Percentiles rank a stretch among this genome's conserved stretches.
Evolutionary conservation across 2,797 vertebrate species (phyloP).

Genomic region (Tiaroga cobitis): DNA sequence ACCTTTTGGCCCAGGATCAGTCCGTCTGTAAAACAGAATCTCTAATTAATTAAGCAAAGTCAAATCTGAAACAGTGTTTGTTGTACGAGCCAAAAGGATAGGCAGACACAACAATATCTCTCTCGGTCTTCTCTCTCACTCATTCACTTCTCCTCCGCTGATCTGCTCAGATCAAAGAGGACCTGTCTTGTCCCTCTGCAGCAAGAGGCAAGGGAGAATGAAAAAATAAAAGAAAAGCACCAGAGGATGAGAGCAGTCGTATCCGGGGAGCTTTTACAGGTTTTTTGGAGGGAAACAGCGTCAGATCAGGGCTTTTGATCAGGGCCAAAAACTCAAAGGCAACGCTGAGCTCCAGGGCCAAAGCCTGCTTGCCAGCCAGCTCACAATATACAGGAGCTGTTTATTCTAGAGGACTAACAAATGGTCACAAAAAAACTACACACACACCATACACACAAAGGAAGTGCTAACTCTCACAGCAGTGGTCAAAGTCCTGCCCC

Average conservation of each 20-base stretch:
- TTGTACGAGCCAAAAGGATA: constrained; percentile 96
- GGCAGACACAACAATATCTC: constrained; percentile 87
- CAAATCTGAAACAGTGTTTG: constrained; percentile 99
- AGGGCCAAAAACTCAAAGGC: constrained; percentile 75
- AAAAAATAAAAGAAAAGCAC: constrained; percentile 65
- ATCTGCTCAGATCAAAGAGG: constrained; percentile 91
- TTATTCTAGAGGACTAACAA: constrained; percentile 78
- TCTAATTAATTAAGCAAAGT: constrained; percentile 99
- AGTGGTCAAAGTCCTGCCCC: constrained; percentile 40
- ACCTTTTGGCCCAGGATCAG: constrained; percentile 99
- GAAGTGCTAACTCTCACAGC: constrained; percentile 18
- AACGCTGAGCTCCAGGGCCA: constrained; percentile 70
- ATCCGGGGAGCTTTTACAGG: constrained; percentile 77
- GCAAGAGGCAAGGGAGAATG: constrained; percentile 62
- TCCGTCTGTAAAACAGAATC: constrained; percentile 98
- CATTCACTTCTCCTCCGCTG: constrained; percentile 72
- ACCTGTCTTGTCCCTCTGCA: constrained; percentile 83
- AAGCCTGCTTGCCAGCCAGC: constrained; percentile 74
- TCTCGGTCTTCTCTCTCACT: constrained; percentile 72
- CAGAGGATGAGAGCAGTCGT: constrained; percentile 75
- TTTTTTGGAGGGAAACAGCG: constrained; percentile 70
- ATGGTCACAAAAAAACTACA: constrained; percentile 60
- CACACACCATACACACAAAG: constrained; percentile 35
- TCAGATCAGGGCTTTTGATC: constrained; percentile 76
- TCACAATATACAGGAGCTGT: constrained; percentile 74